Conservation (phyloP, 2,113 vertebrate species). For the Daubentonia madagascariensis region DNA sequence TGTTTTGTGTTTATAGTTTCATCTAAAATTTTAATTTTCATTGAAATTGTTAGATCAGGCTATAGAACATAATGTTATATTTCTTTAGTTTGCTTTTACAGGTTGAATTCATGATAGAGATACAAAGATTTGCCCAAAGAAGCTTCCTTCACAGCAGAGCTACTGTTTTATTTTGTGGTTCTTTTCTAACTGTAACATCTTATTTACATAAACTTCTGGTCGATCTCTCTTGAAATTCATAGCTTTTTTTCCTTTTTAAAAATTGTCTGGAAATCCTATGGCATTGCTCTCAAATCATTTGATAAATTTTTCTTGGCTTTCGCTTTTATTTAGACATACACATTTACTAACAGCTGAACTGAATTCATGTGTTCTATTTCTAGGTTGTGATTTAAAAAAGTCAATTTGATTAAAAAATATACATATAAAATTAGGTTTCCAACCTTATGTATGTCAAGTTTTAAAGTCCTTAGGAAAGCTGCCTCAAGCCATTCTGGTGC, state of each 20-base stretch:
- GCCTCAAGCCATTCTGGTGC: too few species aligned
- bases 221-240: background rate
- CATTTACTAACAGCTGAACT: background rate
- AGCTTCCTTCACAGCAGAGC: background rate
- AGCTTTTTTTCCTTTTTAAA: background rate
- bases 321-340: slow-evolving; percentile 16
- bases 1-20: slow-evolving; percentile 4
- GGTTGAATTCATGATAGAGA: background rate
- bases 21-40: background rate
- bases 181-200: background rate
- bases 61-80: background rate
- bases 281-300: background rate
- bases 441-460: background rate
- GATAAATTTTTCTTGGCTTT: background rate
- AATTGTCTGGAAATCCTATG: background rate
- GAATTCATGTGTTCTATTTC: slow-evolving; percentile 1
- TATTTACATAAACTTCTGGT: background rate
- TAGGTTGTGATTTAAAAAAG: background rate
- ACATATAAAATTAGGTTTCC: background rate
- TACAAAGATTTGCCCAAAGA: background rate
- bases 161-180: background rate
- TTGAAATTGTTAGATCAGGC: background rate
- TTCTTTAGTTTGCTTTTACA: slow-evolving; percentile 5
- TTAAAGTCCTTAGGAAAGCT: background rate
- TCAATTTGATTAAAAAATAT: background rate